Base-by-base conservation (phyloP, 2,888 invertebrate genomes). In the Agriopis aurantiaria region DNA sequence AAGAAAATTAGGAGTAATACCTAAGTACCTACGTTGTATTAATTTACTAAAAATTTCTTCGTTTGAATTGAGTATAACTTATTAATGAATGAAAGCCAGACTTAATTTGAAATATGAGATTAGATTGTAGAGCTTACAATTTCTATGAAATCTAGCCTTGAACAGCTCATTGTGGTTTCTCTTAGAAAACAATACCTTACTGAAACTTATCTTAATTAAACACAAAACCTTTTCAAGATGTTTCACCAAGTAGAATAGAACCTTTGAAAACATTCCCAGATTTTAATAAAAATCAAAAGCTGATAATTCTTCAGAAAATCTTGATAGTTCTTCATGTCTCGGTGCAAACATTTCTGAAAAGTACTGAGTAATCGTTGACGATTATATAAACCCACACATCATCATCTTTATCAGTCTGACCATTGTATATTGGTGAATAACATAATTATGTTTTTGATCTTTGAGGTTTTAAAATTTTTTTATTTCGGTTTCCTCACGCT, bases 131-230 rank as follows among this genome's bases (percentile, higher is more conserved):
- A 41, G 14, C 14, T 56, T 56, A 56, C 6, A 58, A 9, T 46
- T 46, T 58, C 46, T 46, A 12, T 23, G 46, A 46, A 48, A 33
- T 46, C 23, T 33, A 33, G 58, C 33, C 12, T 46, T 58, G 12
- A 46, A 23, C 0, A 45, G 46, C 46, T 58, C 46, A 23, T 58
- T 58, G 46, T 33, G 46, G 23, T 33, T 33, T 58, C 45, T 58
- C 23, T 46, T 45, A 58, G 45, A 45, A 45, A 58, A 45, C 58
- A 58, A 58, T 58, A 11, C 17, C 45, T 58, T 3, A 33, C 33
- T 46, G 9, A 48, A 58, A 46, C 12, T 17, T 7, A 46, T 46
- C 12, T 58, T 58, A 46, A 58, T 58, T 58, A 33, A 46, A 12
- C 12, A 8, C 17, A 10, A 12, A 58, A 58, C 11, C 33, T 43